Evolutionary conservation across 2,888 invertebrate genomes (phyloP), one percentile per base, ranked within the genome.

Genomic region (Pterostichus niger): DNA sequence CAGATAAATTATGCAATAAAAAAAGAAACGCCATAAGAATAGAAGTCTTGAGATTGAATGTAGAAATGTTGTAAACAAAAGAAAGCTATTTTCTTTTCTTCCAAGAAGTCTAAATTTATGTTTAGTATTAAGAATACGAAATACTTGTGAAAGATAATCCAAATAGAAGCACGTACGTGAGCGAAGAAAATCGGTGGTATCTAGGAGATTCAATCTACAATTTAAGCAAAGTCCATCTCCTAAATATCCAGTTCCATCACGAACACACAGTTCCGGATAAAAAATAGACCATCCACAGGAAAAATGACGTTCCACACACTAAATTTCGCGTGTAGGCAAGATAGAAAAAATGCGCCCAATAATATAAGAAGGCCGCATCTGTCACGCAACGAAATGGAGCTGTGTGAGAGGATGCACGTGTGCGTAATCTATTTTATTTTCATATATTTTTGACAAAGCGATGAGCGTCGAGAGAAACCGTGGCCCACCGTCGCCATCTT

Each of bases 371-470:
- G 71, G 81, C 71, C 81, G 44, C 81, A 81, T 81, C 81, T 81
- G 81, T 81, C 81, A 81, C 68, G 81, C 81, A 71, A 81, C 52
- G 73, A 54, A 81, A 81, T 71, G 71, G 81, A 81, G 44, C 54
- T 15, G 56, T 68, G 81, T 81, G 81, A 81, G 73, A 81, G 73
- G 81, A 81, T 73, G 81, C 81, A 81, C 81, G 81, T 81, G 81
- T 81, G 68, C 56, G 81, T 81, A 73, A 81, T 81, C 81, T 54
- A 81, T 81, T 81, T 81, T 71, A 81, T 81, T 81, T 81, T 81
- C 81, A 81, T 81, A 73, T 81, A 81, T 81, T 81, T 81, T 73
- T 81, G 81, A 73, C 81, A 81, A 81, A 81, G 81, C 81, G 73
- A 81, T 31, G 81, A 44, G 44, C 1, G 52, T 13, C 17, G 6